Base-by-base conservation (phyloP, 2,113 vertebrate species). In the Callithrix jacchus region DNA sequence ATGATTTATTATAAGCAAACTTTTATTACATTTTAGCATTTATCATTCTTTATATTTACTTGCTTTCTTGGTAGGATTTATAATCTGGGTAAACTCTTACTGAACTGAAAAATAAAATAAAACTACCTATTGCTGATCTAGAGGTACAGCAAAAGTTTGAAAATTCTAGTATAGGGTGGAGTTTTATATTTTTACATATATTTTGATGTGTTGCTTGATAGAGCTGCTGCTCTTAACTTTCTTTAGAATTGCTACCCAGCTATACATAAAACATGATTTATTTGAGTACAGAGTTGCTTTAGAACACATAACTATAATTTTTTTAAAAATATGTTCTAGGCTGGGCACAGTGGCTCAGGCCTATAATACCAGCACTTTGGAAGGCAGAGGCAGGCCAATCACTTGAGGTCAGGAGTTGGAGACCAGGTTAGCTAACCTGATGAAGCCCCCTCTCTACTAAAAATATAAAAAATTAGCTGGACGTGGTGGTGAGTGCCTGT, bases 231-330 rank as follows among this genome's bases (percentile, higher is more conserved):
- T 76, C 76, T 87, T n/a, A 61, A 56, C 6, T 40, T 94, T 64
- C 92, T 94, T 95, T 74, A 93, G 0, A 17, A 87, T 94, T 95
- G 9, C n/a, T 93, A 61, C 74, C 32, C 76, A 89, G 42, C 0
- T 47, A 90, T 83, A 81, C 0, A 10, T 35, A 37, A 84, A 92
- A 70, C 8, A n/a, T 82, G 6, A 77, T 79, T 87, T 87, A 13
- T 58, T 85, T 79, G 4, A 14, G 25, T 12, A 61, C 11, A 82
- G 8, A 64, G 20, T 70, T 77, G 2, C 49, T 37, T 91, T 40
- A 76, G 6, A 84, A 93, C 18, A 68, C 11, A 52, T 52, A 23
- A 42, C 27, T 68, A 1, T 9, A 76, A n/a, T 30, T 81, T 73
- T 89, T 54, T 18, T 4, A 30, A 89, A 87, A 83, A 40, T 12